A percentile compares a stretch with the other conserved stretches of the same genome.
phyloP scores from a whole-genome alignment of 2,113 vertebrate species.

The Campylomormyrus numenius region DNA sequence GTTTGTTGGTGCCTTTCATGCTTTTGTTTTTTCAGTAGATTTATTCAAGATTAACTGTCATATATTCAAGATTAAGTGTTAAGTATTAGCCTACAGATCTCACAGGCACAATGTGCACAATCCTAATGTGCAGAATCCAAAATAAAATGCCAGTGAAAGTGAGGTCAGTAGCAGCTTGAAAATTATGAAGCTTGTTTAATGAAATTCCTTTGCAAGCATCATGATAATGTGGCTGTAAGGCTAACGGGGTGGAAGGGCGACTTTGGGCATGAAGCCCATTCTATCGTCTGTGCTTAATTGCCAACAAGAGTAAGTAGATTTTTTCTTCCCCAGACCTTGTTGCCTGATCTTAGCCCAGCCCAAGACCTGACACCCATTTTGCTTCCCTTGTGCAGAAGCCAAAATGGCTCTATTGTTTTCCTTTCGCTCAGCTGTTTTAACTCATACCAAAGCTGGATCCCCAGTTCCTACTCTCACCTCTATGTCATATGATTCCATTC shows the following conservation, averaged over 20 bases:
- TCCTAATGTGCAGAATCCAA: background rate
- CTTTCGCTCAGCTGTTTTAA: background rate
- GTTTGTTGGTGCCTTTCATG: background rate
- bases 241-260: background rate
- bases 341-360: background rate
- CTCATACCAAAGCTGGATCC: background rate
- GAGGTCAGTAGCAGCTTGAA: background rate
- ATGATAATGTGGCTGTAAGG: background rate
- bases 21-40: background rate
- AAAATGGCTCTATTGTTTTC: background rate
- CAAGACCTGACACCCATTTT: background rate
- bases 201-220: background rate
- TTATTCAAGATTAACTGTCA: background rate
- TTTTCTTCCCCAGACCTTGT: background rate
- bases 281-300: background rate
- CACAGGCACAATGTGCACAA: background rate
- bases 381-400: background rate
- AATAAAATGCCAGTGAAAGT: background rate
- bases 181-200: background rate
- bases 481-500: background rate
- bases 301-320: background rate
- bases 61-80: background rate
- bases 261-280: background rate
- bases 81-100: background rate
- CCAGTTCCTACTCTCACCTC: background rate